Conservation (phyloP, 2,797 vertebrate species). For the Crenichthys baileyi region DNA sequence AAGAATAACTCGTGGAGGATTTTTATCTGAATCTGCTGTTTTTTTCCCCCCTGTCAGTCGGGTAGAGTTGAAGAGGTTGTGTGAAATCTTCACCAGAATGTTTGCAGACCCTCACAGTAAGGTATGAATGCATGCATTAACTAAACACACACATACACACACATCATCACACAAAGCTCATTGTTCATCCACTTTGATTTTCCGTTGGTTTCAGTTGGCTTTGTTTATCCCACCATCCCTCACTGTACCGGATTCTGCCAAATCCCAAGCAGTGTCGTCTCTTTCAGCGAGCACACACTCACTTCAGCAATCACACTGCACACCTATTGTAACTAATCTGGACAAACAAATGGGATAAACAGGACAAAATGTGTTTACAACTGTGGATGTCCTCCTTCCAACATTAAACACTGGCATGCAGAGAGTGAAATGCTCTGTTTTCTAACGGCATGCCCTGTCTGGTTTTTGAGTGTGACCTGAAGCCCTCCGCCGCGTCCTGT, state of each 20-base stretch:
- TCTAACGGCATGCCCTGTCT: conserved; percentile 78
- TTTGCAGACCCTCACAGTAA: conserved; percentile 99
- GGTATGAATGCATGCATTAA: conserved; percentile 82
- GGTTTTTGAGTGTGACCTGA: conserved; percentile 67
- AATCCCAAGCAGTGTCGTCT: conserved; percentile 42
- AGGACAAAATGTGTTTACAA: neutral
- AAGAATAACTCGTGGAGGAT: neutral
- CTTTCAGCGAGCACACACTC: conserved; percentile 14
- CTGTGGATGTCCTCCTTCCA: conserved; percentile 6
- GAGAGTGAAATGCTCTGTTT: conserved; percentile 56
- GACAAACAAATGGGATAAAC: conserved; percentile 38
- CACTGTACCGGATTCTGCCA: conserved; percentile 86
- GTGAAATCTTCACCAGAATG: conserved; percentile 99
- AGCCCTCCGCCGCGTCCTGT: conserved; percentile 47
- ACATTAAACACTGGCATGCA: conserved; percentile 71
- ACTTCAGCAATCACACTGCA: conserved; percentile 8
- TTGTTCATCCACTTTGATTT: conserved; percentile 59
- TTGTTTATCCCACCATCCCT: conserved; percentile 62
- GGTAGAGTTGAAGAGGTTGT: conserved; percentile 96
- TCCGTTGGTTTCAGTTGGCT: conserved; percentile 45
- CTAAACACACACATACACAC: conserved; percentile 26
- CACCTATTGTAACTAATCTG: neutral
- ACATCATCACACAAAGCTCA: conserved; percentile 29
- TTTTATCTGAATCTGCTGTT: conserved; percentile 16
- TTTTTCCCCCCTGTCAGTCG: conserved; percentile 79